These are phyloP conservation scores for Brachyistius frenatus DNA, from an alignment of 2,113 vertebrate genomes.

Conservation along the genomic window DNA sequence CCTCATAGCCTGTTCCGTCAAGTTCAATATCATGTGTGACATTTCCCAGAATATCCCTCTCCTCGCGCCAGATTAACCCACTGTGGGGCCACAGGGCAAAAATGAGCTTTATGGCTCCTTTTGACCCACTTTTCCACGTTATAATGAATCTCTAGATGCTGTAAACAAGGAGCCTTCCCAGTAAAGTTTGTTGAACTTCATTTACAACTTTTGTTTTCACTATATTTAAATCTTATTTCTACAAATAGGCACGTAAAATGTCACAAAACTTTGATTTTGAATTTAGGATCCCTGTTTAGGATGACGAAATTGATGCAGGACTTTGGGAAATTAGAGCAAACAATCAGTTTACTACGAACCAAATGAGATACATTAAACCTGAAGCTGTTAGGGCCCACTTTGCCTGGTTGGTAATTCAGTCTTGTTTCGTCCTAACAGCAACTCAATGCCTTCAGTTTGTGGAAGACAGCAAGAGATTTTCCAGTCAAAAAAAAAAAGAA, in stretches of 20 bases:
- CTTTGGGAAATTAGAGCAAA: background rate
- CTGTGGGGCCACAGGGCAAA: conserved; percentile 9
- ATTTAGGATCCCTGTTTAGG: too few species aligned
- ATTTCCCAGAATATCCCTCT: conserved; percentile 43
- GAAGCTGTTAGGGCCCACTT: background rate
- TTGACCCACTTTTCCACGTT: conserved; percentile 35
- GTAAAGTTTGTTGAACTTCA: too few species aligned
- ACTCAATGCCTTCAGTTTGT: conserved; percentile 20
- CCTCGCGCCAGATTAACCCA: conserved; percentile 21
- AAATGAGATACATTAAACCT: background rate
- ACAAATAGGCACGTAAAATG: too few species aligned
- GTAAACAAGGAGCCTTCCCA: background rate
- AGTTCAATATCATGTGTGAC: conserved; percentile 37
- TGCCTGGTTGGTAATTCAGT: conserved; percentile 2
- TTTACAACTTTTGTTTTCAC: too few species aligned
- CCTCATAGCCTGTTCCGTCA: conserved; percentile 33
- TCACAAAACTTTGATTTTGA: too few species aligned
- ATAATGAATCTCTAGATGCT: background rate
- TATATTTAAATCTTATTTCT: too few species aligned
- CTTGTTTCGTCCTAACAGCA: background rate
- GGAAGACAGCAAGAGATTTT: conserved; percentile 14
- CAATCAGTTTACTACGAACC: conserved; percentile 1
- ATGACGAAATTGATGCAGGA: background rate
- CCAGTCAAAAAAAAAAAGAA: background rate
- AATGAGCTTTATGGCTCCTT: conserved; percentile 19